Percentiles rank a stretch among this genome's conserved stretches.
phyloP scores from a whole-genome alignment of 2,797 vertebrate genomes.

The Leptoclinus maculatus region DNA sequence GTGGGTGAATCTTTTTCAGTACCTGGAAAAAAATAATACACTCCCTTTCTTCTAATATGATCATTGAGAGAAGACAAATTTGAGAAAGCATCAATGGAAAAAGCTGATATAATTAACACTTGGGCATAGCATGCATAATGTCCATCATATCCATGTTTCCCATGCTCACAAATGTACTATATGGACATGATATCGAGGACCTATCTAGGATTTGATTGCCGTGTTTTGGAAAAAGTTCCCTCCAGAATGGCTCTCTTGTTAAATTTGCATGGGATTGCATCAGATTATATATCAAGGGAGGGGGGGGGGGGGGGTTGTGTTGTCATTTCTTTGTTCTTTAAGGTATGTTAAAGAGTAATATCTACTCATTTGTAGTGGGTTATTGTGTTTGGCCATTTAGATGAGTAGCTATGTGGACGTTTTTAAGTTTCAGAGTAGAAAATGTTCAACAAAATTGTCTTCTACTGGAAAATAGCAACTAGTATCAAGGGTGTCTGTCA shows the following conservation, averaged over 20 bases:
- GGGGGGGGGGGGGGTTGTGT: background rate
- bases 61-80: background rate
- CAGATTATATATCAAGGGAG: background rate
- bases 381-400: background rate
- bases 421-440: background rate
- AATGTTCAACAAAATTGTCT: slow-evolving; percentile 8
- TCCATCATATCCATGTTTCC: background rate
- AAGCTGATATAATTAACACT: background rate
- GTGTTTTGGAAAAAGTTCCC: slow-evolving; percentile 8
- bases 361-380: background rate
- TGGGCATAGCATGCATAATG: background rate
- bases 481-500: background rate
- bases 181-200: background rate
- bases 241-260: slow-evolving; percentile 1
- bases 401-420: background rate
- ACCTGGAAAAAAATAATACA: background rate
- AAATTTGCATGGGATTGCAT: slow-evolving; percentile 28
- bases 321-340: background rate
- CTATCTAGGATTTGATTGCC: background rate
- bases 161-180: background rate
- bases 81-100: background rate
- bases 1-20: background rate
- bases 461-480: slow-evolving; percentile 1
- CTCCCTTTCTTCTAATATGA: background rate
- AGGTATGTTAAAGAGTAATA: background rate